These are phyloP conservation scores for Lanistes nyassanus DNA, from an alignment of 1,140 invertebrate genomes.

Conservation along the genomic window DNA sequence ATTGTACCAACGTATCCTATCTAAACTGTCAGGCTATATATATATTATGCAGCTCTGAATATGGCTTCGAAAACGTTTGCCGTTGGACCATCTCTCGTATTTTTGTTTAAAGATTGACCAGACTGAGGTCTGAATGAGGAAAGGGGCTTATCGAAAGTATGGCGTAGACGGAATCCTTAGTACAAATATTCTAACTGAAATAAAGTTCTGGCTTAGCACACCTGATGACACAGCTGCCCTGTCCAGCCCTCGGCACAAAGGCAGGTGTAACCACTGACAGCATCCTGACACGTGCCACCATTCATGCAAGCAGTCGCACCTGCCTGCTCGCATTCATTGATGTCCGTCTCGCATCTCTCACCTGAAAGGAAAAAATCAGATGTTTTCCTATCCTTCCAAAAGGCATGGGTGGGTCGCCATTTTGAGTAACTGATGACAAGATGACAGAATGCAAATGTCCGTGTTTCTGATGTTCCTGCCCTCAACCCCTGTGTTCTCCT, in stretches of 20 bases:
- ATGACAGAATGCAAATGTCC: too few species aligned
- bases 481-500: too few species aligned
- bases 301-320: conserved; percentile 69
- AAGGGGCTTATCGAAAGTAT: background rate
- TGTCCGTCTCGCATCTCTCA: conserved; percentile 79
- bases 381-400: too few species aligned
- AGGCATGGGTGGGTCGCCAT: too few species aligned
- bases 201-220: too few species aligned
- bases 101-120: background rate
- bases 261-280: conserved; percentile 48
- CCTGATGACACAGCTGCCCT: conserved; percentile 42
- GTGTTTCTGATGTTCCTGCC: too few species aligned
- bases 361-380: too few species aligned
- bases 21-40: too few species aligned
- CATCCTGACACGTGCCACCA: conserved; percentile 48
- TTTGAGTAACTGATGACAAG: too few species aligned
- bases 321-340: conserved; percentile 47
- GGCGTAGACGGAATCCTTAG: background rate
- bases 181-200: background rate
- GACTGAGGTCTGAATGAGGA: background rate
- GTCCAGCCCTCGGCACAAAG: conserved; percentile 48
- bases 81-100: background rate
- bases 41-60: background rate
- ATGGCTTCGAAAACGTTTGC: background rate
- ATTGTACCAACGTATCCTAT: too few species aligned